Conservation (phyloP, 2,888 invertebrate genomes). For the Drepanosiphum platanoidis region DNA sequence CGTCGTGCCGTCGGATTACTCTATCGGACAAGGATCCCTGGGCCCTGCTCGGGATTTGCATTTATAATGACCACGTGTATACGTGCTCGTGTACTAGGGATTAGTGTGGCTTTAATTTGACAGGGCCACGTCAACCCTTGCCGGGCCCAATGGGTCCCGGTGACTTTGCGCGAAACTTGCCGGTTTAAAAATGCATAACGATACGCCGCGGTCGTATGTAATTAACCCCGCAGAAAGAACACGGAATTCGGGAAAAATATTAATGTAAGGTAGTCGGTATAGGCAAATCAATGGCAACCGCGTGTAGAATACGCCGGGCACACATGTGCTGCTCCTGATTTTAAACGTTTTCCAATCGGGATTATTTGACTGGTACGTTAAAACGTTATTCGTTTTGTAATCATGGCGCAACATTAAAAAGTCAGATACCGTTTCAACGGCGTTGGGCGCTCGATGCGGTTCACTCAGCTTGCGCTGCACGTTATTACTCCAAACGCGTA, state of each 20-base stretch:
- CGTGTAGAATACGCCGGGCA: not conserved
- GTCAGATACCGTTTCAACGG: too few species aligned
- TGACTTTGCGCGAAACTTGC: conserved; percentile 50
- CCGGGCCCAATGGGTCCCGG: conserved; percentile 20
- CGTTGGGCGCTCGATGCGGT: too few species aligned
- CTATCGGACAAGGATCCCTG: conserved; percentile 53
- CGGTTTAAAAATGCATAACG: conserved; percentile 55
- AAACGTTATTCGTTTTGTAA: too few species aligned
- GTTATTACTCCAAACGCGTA: too few species aligned
- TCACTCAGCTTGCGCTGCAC: too few species aligned
- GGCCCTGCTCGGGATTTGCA: conserved; percentile 58
- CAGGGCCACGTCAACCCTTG: conserved; percentile 55
- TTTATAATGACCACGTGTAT: conserved; percentile 57
- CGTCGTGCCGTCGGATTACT: conserved; percentile 43
- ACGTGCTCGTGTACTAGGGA: conserved; percentile 59
- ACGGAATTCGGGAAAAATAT: not conserved
- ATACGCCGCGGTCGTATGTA: not conserved
- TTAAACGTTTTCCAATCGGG: too few species aligned
- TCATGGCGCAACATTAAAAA: too few species aligned
- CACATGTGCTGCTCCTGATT: not conserved
- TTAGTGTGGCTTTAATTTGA: conserved; percentile 58
- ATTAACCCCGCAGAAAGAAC: conserved; percentile 34
- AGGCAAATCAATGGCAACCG: conserved; percentile 44
- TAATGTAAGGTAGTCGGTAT: conserved; percentile 34
- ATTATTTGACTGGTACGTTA: too few species aligned